These are phyloP conservation scores for Anisognathus igniventris DNA, from an alignment of 2,797 vertebrate species.

Conservation along the genomic window DNA sequence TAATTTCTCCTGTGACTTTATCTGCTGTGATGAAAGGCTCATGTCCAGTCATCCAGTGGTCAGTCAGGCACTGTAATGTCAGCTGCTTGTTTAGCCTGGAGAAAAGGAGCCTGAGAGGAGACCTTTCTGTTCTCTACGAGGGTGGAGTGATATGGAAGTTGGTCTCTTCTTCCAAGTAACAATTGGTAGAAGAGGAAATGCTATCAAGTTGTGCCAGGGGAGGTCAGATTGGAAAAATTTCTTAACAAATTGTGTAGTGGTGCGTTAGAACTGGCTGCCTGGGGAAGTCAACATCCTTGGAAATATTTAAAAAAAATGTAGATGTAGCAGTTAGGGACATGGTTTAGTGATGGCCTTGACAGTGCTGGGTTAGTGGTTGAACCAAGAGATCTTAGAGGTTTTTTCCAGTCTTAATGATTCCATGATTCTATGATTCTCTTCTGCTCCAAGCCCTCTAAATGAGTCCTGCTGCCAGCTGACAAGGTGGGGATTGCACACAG, in stretches of 20 bases:
- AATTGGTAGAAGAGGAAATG: neutral
- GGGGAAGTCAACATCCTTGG: neutral
- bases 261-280: neutral
- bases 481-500: accelerated
- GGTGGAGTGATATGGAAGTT: neutral
- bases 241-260: neutral
- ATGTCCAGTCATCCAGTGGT: neutral
- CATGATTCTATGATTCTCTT: accelerated
- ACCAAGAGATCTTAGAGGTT: neutral
- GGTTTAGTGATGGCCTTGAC: neutral
- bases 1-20: neutral
- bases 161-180: neutral
- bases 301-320: neutral
- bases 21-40: neutral
- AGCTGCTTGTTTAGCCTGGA: neutral
- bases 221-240: neutral
- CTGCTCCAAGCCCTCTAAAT: accelerated
- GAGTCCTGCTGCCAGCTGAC: accelerated
- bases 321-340: no score
- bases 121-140: neutral
- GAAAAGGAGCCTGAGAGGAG: neutral
- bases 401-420: neutral
- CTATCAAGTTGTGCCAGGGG: neutral
- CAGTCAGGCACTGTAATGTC: neutral
- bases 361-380: neutral